Evolutionary conservation across 2,888 invertebrate species (phyloP).

Genomic region (Dolichopus griseipennis): DNA sequence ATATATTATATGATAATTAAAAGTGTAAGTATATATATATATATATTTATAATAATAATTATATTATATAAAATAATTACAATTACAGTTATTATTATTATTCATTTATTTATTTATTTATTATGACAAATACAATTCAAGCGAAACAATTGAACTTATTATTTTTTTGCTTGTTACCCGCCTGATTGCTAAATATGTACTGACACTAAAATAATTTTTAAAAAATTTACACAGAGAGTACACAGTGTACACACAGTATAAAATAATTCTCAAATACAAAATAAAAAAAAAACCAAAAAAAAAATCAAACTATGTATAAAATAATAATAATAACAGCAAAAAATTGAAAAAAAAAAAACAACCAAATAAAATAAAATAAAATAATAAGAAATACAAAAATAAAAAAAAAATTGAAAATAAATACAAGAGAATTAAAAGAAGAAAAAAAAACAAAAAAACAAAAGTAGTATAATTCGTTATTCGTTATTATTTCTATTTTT

Average conservation of each 20-base stretch:
- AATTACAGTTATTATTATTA: too few species aligned
- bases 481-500: not conserved
- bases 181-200: slow-evolving; percentile 44
- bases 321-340: not conserved
- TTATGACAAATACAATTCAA: slow-evolving; percentile 18
- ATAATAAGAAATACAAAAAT: not conserved
- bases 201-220: slow-evolving; percentile 27
- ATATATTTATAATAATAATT: not conserved
- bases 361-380: not conserved
- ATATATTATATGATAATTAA: too few species aligned
- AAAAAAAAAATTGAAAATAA: not conserved
- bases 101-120: too few species aligned
- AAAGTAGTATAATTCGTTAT: too few species aligned
- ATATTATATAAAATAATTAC: not conserved
- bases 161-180: slow-evolving; percentile 42
- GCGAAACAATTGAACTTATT: slow-evolving; percentile 33
- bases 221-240: slow-evolving; percentile 7
- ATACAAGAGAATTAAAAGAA: not conserved
- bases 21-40: not conserved
- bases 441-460: not conserved
- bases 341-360: not conserved
- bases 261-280: too few species aligned
- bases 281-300: not conserved
- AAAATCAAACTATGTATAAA: too few species aligned
- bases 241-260: not conserved